Percentiles rank a stretch among this genome's conserved stretches.
Conservation (phyloP, 2,888 invertebrate species). For the Leptogaster cylindrica region DNA sequence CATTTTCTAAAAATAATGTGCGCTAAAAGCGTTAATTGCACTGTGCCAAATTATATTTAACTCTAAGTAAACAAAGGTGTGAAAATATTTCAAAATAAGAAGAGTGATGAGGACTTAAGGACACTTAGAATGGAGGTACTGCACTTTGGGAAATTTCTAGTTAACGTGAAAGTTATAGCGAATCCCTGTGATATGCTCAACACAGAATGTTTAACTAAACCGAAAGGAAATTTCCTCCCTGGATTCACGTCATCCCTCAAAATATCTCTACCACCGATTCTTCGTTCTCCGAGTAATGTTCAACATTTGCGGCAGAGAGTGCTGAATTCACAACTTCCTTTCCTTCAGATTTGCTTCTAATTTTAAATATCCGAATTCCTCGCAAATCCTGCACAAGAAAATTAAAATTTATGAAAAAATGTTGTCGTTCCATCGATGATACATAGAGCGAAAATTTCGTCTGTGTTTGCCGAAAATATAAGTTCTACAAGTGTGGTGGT, state of each 20-base stretch:
- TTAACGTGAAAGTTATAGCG: background rate
- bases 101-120: too few relatives aligned
- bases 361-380: background rate
- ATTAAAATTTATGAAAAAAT: too few relatives aligned
- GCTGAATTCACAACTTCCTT: too few relatives aligned
- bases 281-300: too few relatives aligned
- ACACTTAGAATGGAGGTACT: background rate
- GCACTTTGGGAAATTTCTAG: background rate
- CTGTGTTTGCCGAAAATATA: background rate
- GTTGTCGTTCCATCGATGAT: too few relatives aligned
- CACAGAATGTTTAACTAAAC: background rate
- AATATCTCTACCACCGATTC: constrained; percentile 1
- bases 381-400: background rate
- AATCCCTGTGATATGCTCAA: background rate
- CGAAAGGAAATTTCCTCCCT: background rate
- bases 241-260: constrained; percentile 35
- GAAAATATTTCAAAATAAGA: too few relatives aligned
- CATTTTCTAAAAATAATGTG: constrained; percentile 11
- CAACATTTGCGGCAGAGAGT: too few relatives aligned
- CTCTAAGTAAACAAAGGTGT: background rate
- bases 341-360: background rate
- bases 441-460: too few relatives aligned
- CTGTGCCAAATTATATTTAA: constrained; percentile 5
- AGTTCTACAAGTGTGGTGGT: background rate
- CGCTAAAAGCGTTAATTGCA: constrained; percentile 11